Conservation (phyloP, 2,797 vertebrate species). For the Enteromius fasciolatus region DNA sequence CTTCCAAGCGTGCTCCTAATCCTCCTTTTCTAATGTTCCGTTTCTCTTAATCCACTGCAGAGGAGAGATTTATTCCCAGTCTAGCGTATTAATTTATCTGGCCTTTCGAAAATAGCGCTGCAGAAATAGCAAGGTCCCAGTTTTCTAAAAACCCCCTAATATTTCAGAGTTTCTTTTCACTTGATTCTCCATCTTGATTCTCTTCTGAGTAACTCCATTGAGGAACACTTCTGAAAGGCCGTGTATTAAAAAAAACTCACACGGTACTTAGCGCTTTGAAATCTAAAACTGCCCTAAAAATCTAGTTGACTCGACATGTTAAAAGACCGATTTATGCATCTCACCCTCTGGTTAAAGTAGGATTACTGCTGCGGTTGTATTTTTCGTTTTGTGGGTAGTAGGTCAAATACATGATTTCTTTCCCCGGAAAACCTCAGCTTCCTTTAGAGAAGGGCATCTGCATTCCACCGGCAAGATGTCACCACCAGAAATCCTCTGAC, state of each 20-base stretch:
- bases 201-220: slow-evolving; percentile 71
- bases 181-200: slow-evolving; percentile 72
- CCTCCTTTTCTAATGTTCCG: slow-evolving; percentile 58
- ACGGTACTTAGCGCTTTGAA: slow-evolving; percentile 39
- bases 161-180: slow-evolving; percentile 64
- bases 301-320: slow-evolving; percentile 52
- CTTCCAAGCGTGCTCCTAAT: slow-evolving; percentile 59
- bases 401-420: slow-evolving; percentile 63
- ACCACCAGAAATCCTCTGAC: slow-evolving; percentile 68
- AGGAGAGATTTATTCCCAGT: slow-evolving; percentile 58
- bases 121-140: slow-evolving; percentile 49
- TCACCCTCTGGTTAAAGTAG: slow-evolving; percentile 35
- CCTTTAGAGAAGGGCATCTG: slow-evolving; percentile 63
- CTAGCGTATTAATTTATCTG: slow-evolving; percentile 53
- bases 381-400: slow-evolving; percentile 62
- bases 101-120: slow-evolving; percentile 59
- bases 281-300: slow-evolving; percentile 52
- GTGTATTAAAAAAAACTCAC: slow-evolving; percentile 7
- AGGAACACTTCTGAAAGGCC: slow-evolving; percentile 57
- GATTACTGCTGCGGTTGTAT: slow-evolving; percentile 37
- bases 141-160: slow-evolving; percentile 52
- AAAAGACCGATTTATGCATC: slow-evolving; percentile 36
- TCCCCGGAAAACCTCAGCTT: slow-evolving; percentile 49
- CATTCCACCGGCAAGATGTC: slow-evolving; percentile 69
- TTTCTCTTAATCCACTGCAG: slow-evolving; percentile 65